Base-by-base conservation (phyloP, 30 jellyfish, hydroid and myxozoan species). In the Morbakka virulenta region DNA sequence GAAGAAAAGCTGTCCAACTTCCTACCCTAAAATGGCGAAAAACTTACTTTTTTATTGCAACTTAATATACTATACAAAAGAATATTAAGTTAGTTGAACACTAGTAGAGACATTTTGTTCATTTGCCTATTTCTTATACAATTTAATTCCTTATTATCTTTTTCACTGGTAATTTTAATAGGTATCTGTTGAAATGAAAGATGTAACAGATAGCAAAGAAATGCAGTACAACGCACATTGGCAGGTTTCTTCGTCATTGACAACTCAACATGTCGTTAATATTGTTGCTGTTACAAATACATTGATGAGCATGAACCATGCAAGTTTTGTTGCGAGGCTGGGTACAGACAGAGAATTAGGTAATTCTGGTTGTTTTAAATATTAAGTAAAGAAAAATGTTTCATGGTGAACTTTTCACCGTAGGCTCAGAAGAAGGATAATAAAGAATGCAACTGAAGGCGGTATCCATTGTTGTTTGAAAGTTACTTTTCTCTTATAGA, bases 241-340 rank as follows among this genome's bases (percentile, higher is more conserved):
- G 99, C 97, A 94, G 50, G 64, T 86, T 4, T 94, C 99, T 9
- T 86, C 96, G 13, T 86, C 97, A 0, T 35, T 94, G 4, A 86
- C 97, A 51, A 87, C 99, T 1, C 99, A 94, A 36, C 99, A 94
- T 72, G 77, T 94, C n/a, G 89, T 94, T 78, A 78, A 95, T 81
- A 80, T 94, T 57, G 99, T 94, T 2, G 82, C 99, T 23, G 79
- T 94, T 11, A 76, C 97, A 28, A 86, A 94, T 76, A 83, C 99
- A 0, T 62, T 93, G 82, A 93, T 93, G 99, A 80, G 95, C 76
- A 86, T 93, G 98, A 83, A 91, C 53, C 90, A 91, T 62, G 91
- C 78, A 48, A 82, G 96, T 28, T 78, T 86, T 62, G 77, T 77
- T 66, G 9, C 57, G 17, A 41, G 57, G 17, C 9, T 41, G 9